phyloP scores from a whole-genome alignment of 2,113 vertebrate species.

The Pipra filicauda region DNA sequence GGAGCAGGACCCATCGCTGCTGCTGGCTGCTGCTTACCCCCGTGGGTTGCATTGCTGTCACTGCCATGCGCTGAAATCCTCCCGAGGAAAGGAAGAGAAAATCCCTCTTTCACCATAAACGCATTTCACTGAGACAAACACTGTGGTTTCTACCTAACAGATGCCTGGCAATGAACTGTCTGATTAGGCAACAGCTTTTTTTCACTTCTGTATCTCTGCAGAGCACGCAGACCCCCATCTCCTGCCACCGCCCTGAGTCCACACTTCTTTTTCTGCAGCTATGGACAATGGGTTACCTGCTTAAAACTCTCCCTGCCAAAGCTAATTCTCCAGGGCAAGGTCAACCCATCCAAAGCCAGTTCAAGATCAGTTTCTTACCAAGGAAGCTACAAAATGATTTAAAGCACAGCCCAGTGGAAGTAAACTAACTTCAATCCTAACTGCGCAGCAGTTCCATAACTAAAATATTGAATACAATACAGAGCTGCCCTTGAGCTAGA shows the following conservation, averaged over 20 bases:
- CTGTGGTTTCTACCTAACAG: neutral
- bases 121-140: neutral
- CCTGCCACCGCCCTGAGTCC: accelerated
- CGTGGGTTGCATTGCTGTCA: neutral
- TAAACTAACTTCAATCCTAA: neutral
- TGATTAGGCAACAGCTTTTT: conserved; percentile 11
- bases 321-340: neutral
- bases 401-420: neutral
- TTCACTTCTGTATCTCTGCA: neutral
- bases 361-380: neutral
- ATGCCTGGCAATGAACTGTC: neutral
- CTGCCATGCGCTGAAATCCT: neutral
- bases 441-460: neutral
- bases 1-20: neutral
- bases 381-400: neutral
- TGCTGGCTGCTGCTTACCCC: neutral
- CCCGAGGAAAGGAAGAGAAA: neutral
- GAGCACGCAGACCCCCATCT: neutral
- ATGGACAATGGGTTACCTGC: neutral
- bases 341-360: neutral
- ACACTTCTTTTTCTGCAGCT: neutral
- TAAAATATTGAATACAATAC: neutral
- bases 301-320: neutral
- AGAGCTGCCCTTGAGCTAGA: neutral
- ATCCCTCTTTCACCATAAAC: neutral